These are phyloP conservation scores for Didymodactylos carnosus DNA, from an alignment of 2,888 invertebrate species.

Conservation along the genomic window DNA sequence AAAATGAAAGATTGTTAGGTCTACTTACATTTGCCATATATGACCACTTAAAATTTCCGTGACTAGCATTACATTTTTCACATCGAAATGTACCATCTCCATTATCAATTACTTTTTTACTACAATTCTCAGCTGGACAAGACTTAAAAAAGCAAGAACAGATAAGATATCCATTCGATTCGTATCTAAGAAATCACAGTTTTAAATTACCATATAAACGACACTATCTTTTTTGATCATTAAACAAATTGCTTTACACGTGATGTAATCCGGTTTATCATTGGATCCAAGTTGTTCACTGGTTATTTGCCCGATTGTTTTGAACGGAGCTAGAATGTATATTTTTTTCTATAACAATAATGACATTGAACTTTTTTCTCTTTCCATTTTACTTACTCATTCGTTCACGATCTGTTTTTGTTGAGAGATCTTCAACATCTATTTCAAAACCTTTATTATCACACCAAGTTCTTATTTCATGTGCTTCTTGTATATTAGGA, in stretches of 20 bases:
- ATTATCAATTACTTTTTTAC: conserved; percentile 77
- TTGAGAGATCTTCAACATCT: neutral
- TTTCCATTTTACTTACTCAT: too few species aligned
- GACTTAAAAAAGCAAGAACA: neutral
- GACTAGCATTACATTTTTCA: conserved; percentile 74
- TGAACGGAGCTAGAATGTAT: conserved; percentile 40
- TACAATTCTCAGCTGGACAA: conserved; percentile 68
- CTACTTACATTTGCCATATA: neutral
- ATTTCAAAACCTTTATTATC: conserved; percentile 42
- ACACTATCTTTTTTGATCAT: conserved; percentile 60
- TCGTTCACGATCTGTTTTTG: neutral
- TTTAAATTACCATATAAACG: conserved; percentile 52
- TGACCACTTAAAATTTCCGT: conserved; percentile 57
- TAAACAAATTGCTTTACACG: conserved; percentile 54
- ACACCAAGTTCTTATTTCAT: conserved; percentile 71
- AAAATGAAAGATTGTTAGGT: neutral
- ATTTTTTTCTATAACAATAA: too few species aligned
- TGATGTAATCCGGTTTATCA: conserved; percentile 63
- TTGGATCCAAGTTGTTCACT: conserved; percentile 44
- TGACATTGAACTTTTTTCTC: too few species aligned
- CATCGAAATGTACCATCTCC: conserved; percentile 71
- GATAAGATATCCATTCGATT: too few species aligned
- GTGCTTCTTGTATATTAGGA: conserved; percentile 64
- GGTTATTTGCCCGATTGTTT: conserved; percentile 55
- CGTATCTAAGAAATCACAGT: too few species aligned